Conservation (phyloP, 2,113 vertebrate species). For the Emydocephalus ijimae region DNA sequence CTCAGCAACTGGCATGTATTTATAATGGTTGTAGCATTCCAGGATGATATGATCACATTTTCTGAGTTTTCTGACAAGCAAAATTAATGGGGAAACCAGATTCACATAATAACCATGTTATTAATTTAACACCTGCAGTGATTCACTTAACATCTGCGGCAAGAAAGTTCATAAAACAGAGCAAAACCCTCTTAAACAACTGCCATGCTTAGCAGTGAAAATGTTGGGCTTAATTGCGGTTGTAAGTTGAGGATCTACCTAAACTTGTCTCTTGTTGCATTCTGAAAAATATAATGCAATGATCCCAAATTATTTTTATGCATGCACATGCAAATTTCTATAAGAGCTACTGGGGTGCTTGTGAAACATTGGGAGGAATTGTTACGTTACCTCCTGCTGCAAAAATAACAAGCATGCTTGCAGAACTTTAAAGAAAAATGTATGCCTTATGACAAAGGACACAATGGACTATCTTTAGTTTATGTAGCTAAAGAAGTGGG, state of each 20-base stretch:
- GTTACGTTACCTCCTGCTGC: neutral
- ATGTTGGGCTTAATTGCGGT: neutral
- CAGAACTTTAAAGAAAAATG: neutral
- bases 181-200: neutral
- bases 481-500: neutral
- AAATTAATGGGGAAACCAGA: neutral
- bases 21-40: neutral
- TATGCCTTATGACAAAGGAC: neutral
- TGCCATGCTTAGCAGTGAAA: neutral
- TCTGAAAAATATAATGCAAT: neutral
- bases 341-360: neutral
- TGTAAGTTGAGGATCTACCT: neutral
- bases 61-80: neutral
- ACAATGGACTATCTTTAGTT: neutral
- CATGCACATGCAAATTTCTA: neutral
- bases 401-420: neutral
- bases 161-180: neutral
- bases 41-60: neutral
- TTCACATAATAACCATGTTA: neutral
- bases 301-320: neutral
- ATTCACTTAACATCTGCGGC: neutral
- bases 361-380: neutral
- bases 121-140: neutral
- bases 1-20: neutral
- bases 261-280: neutral